Conservation (phyloP, 2,797 vertebrate species). For the Euphonia xanthogaster region DNA sequence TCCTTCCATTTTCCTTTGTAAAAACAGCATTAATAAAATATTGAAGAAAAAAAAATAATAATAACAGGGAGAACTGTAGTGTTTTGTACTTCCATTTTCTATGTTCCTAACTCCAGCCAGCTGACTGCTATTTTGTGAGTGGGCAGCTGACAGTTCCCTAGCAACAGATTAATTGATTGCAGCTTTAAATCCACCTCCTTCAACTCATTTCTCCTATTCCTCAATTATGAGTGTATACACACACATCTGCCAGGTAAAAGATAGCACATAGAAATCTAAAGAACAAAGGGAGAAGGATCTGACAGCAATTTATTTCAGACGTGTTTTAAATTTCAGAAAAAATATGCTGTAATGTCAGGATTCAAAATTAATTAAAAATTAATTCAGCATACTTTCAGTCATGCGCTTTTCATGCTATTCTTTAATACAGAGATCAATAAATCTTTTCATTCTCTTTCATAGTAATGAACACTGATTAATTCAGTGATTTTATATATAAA, state of each 20-base stretch:
- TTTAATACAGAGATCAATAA: not conserved
- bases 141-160: not conserved
- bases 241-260: not conserved
- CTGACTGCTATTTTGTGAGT: not conserved
- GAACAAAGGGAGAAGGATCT: not conserved
- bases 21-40: not conserved
- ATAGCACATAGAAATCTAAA: not conserved
- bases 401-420: not conserved
- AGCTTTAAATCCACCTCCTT: not conserved
- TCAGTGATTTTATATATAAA: not conserved
- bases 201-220: not conserved
- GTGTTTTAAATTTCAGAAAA: not conserved
- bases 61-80: fast-evolving
- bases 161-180: conserved; percentile 30
- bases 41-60: not conserved
- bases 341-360: not conserved
- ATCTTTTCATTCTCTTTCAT: not conserved
- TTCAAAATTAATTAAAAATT: not conserved
- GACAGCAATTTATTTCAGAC: not conserved
- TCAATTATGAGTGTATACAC: not conserved
- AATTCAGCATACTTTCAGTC: not conserved
- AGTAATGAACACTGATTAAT: not conserved
- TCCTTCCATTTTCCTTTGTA: not conserved
- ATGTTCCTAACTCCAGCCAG: not conserved
- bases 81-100: not conserved